Percentiles rank a stretch among this genome's conserved stretches.
These are phyloP conservation scores for Eilema caniola DNA, from an alignment of 2,888 invertebrate species.

Conservation along the genomic window DNA sequence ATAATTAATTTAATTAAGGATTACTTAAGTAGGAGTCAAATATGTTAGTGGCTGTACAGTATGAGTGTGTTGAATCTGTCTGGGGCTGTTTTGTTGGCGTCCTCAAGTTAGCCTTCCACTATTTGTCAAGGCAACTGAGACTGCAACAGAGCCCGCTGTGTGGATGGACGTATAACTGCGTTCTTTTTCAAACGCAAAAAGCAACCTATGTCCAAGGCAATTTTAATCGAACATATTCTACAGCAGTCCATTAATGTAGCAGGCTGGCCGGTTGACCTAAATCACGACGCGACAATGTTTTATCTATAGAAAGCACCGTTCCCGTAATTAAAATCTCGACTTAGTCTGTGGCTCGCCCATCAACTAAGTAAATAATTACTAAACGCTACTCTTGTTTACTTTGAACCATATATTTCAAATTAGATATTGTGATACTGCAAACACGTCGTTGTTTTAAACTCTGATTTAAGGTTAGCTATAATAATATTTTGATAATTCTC, in stretches of 20 bases:
- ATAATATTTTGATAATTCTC: too few relatives aligned
- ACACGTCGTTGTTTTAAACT: neutral
- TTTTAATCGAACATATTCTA: conserved; percentile 10
- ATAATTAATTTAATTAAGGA: too few relatives aligned
- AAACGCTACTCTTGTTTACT: conserved; percentile 6
- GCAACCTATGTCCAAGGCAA: neutral
- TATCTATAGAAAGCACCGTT: conserved; percentile 57
- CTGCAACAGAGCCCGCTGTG: too few relatives aligned
- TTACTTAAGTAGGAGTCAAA: too few relatives aligned
- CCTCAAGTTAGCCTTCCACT: too few relatives aligned
- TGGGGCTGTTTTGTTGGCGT: too few relatives aligned
- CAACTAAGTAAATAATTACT: conserved; percentile 51
- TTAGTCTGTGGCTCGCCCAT: conserved; percentile 52
- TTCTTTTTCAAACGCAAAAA: neutral
- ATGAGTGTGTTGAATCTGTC: too few relatives aligned
- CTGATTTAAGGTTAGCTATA: neutral
- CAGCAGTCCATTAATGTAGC: conserved; percentile 28
- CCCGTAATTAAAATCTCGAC: conserved; percentile 65
- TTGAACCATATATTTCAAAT: neutral
- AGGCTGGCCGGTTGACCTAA: conserved; percentile 55
- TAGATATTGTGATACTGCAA: neutral
- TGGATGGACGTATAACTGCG: too few relatives aligned
- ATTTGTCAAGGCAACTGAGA: too few relatives aligned
- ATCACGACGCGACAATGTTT: conserved; percentile 59
- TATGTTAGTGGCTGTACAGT: too few relatives aligned